phyloP scores from a whole-genome alignment of 2,113 vertebrate species.

The Nansenia antarctica region DNA sequence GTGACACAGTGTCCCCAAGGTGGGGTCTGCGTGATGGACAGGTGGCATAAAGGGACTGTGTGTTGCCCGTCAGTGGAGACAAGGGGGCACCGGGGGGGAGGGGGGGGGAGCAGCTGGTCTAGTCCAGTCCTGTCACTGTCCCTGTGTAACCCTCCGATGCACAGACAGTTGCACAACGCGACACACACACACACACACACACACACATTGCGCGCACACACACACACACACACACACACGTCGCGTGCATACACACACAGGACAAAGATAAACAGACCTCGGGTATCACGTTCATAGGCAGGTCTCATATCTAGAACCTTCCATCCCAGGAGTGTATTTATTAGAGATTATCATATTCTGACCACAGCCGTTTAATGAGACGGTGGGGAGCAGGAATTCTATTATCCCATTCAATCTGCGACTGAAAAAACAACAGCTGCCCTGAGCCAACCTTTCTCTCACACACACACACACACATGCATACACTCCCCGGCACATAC shows the following conservation, averaged over 20 bases:
- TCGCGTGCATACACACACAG: slow-evolving; percentile 19
- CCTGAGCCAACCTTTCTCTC: slow-evolving; percentile 15
- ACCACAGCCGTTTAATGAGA: slow-evolving; percentile 72
- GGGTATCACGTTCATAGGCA: slow-evolving; percentile 56
- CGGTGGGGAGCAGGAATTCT: slow-evolving; percentile 60
- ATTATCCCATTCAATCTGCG: slow-evolving; percentile 65
- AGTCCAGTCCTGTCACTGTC: slow-evolving; percentile 67
- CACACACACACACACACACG: slow-evolving; percentile 32
- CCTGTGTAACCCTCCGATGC: slow-evolving; percentile 53
- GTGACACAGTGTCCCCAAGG: slow-evolving; percentile 68
- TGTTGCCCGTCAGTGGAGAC: slow-evolving; percentile 70
- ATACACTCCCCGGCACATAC: not conserved
- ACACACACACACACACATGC: not conserved
- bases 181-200: slow-evolving; percentile 3
- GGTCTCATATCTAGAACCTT: slow-evolving; percentile 13
- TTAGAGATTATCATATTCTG: slow-evolving; percentile 68
- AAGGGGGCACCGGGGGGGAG: slow-evolving; percentile 48
- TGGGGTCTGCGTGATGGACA: slow-evolving; percentile 72
- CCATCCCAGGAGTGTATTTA: slow-evolving; percentile 66
- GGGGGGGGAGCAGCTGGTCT: slow-evolving; percentile 72
- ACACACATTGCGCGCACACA: slow-evolving; percentile 15
- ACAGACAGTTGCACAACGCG: not conserved
- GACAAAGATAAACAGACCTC: slow-evolving; percentile 36
- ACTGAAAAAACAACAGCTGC: slow-evolving; percentile 64
- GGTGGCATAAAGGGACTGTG: slow-evolving; percentile 71